phyloP scores from a whole-genome alignment of 2,113 vertebrate genomes.

The Machaerirhynchus nigripectus region DNA sequence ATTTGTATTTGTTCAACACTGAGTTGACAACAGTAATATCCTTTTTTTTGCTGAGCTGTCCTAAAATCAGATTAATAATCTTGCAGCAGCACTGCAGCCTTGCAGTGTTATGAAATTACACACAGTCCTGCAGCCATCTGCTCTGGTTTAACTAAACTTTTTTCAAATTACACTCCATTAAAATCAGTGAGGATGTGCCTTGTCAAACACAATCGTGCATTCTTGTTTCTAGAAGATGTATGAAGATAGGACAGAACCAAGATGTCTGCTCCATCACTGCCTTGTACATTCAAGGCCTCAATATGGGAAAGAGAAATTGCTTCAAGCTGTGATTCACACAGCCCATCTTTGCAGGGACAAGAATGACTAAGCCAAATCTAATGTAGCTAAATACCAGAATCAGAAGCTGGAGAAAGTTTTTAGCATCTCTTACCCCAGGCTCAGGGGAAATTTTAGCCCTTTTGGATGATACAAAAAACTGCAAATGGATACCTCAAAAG shows the following conservation, averaged over 20 bases:
- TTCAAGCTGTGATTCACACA: background rate
- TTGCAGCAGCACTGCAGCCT: background rate
- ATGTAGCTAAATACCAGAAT: background rate
- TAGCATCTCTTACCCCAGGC: background rate
- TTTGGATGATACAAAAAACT: background rate
- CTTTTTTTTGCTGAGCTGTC: background rate
- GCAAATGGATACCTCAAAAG: background rate
- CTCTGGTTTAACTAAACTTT: background rate
- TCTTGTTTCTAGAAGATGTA: background rate
- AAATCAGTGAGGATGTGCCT: background rate
- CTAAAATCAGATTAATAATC: background rate
- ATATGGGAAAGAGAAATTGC: background rate
- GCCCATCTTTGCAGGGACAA: background rate
- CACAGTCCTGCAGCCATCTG: background rate
- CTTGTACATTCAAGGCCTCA: background rate
- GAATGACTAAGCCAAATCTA: background rate
- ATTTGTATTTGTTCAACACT: background rate
- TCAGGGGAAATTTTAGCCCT: background rate
- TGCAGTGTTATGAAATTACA: background rate
- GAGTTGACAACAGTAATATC: background rate
- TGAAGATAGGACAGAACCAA: background rate
- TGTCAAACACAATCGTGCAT: background rate
- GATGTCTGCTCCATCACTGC: background rate
- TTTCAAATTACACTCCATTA: conserved; percentile 15
- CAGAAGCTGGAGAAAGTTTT: background rate